These are phyloP conservation scores for Temnothorax ravouxi DNA, from an alignment of 2,888 invertebrate genomes.

Conservation along the genomic window DNA sequence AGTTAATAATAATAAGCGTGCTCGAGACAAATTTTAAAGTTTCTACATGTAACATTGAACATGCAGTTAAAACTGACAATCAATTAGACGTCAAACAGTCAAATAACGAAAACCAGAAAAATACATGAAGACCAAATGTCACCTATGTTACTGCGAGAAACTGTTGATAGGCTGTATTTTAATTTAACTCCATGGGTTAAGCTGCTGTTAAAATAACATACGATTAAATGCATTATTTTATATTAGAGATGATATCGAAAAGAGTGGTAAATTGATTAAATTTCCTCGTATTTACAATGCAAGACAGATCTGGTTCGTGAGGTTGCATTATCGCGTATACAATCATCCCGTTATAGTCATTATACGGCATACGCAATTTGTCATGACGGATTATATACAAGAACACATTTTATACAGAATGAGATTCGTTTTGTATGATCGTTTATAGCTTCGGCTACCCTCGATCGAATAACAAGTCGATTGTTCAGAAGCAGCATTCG, in stretches of 20 bases:
- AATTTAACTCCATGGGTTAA: conserved; percentile 85
- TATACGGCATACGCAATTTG: conserved; percentile 17
- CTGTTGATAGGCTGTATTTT: conserved; percentile 84
- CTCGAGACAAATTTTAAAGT: neutral
- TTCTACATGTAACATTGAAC: conserved; percentile 36
- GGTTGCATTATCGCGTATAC: conserved; percentile 49
- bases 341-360: neutral
- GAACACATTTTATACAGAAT: conserved; percentile 24
- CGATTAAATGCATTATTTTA: conserved; percentile 78
- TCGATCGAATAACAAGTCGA: conserved; percentile 57
- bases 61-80: conserved; percentile 53
- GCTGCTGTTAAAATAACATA: conserved; percentile 85
- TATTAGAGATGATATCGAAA: conserved; percentile 51
- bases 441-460: conserved; percentile 59
- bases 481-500: conserved; percentile 66
- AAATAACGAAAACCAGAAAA: conserved; percentile 75
- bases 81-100: conserved; percentile 61
- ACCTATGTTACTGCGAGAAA: conserved; percentile 85
- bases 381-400: conserved; percentile 25
- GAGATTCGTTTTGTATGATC: conserved; percentile 29
- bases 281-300: conserved; percentile 30
- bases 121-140: conserved; percentile 81
- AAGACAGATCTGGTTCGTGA: conserved; percentile 39
- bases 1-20: neutral
- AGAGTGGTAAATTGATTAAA: conserved; percentile 27